Base-by-base conservation (phyloP, 1,140 invertebrate genomes). In the Papilio aristodemus region DNA sequence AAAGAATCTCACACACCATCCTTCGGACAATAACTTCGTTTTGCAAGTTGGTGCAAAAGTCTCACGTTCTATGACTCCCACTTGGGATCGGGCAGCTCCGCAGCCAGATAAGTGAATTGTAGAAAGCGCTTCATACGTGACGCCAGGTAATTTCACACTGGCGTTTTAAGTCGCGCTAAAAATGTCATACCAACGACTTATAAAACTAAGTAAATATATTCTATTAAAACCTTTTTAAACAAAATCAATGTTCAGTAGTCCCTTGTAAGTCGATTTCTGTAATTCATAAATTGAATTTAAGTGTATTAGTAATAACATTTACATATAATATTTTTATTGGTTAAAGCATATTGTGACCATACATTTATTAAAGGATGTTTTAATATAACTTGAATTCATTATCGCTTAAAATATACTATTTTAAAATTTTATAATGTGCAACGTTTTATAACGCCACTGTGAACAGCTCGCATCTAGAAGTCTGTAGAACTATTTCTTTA, bases 71-170 rank as follows among this genome's bases (percentile, higher is more conserved):
- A 70, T 69, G 73, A 69, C 77, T 70, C 67, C 71, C 80, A 73
- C 77, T 73, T 70, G 74, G 75, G 77, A 78, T 71, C 72, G 22
- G 59, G 69, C 68, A 70, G 60, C 62, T 68, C 72, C 68, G 67
- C 72, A 75, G 67, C 74, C 67, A 73, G 77, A 78, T 81, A 81
- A 83, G 75, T 83, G 81, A 83, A 83, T 83, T 83, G 77, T 79
- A 80, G 77, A 77, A 74, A 71, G 76, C 71, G 71, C 77, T 74
- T 69, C 75, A 79, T 78, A 83, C 79, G 81, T 79, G 79, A 81
- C 72, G 71, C 60, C 43, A 38, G 68, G 46, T 43, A 22, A 54
- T 71, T 68, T 59, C 46, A 75, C 77, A 81, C 72, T 74, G 13
- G 19, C 50, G 73, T 17, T 54, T 6, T 25, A 41, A 64, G 25